Conservation (phyloP, 2,113 vertebrate species). For the Anoura caudifer region DNA sequence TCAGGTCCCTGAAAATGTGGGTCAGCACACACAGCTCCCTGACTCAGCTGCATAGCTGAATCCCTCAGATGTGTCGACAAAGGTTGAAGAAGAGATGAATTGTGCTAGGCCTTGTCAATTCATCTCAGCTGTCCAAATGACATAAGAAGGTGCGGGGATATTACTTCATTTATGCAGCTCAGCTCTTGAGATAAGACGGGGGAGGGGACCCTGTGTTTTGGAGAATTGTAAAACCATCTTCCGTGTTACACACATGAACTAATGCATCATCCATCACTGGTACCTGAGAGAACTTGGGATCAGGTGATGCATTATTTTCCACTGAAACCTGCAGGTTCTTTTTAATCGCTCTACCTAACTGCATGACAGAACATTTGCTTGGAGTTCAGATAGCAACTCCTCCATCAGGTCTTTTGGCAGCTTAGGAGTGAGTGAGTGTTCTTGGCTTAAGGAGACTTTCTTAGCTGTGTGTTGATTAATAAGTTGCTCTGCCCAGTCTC, state of each 20-base stretch:
- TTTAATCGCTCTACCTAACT: conserved; percentile 61
- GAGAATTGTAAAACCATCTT: neutral
- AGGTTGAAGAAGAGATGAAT: conserved; percentile 13
- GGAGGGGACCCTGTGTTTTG: rapidly evolving
- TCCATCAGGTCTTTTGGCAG: conserved; percentile 59
- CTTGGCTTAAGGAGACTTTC: conserved; percentile 50
- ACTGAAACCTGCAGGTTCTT: neutral
- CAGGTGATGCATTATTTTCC: neutral
- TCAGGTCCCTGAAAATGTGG: neutral
- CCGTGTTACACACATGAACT: conserved; percentile 19
- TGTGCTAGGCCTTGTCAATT: neutral
- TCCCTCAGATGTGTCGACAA: neutral
- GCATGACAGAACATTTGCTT: conserved; percentile 30
- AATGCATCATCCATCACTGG: conserved; percentile 21
- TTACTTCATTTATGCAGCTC: conserved; percentile 25
- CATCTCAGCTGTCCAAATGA: neutral
- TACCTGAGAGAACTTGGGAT: conserved; percentile 31
- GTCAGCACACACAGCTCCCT: neutral
- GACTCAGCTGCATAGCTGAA: neutral
- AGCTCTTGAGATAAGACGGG: neutral
- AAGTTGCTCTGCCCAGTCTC: conserved; percentile 37
- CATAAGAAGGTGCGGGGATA: neutral
- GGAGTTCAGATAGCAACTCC: conserved; percentile 33
- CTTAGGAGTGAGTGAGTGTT: conserved; percentile 21
- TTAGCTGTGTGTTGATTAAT: neutral